Conservation (phyloP, 2,888 invertebrate species). For the Drosophila tripunctata region DNA sequence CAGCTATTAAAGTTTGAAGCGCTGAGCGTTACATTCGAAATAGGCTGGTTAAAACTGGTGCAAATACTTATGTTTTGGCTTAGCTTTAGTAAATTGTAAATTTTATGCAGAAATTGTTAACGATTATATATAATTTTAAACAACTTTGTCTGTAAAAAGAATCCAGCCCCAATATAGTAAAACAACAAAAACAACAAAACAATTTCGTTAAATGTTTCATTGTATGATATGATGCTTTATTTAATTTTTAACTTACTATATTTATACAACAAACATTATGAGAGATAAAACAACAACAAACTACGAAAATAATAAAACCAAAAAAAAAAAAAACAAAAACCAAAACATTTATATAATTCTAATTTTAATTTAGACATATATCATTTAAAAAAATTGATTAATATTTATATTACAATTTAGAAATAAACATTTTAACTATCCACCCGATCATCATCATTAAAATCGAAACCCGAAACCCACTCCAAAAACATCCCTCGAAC, state of each 20-base stretch:
- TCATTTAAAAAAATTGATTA: constrained; percentile 51
- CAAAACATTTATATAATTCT: constrained; percentile 69
- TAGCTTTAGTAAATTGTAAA: constrained; percentile 69
- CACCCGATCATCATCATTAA: constrained; percentile 24
- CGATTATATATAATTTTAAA: constrained; percentile 53
- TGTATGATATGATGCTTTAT: constrained; percentile 73
- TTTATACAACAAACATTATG: constrained; percentile 62
- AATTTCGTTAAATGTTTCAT: constrained; percentile 83
- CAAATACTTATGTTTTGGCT: constrained; percentile 58
- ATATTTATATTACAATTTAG: constrained; percentile 21
- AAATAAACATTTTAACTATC: constrained; percentile 47
- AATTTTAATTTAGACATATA: constrained; percentile 76
- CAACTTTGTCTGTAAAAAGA: constrained; percentile 71
- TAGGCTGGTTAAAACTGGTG: constrained; percentile 45
- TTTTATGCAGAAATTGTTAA: constrained; percentile 63
- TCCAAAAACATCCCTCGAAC: constrained; percentile 22
- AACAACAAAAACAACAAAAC: constrained; percentile 49
- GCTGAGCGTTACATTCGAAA: constrained; percentile 63
- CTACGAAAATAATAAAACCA: constrained; percentile 68
- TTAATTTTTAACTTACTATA: constrained; percentile 69
- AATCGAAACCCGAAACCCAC: background rate
- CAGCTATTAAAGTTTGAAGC: constrained; percentile 73
- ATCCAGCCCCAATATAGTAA: constrained; percentile 55
- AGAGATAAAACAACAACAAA: constrained; percentile 42
- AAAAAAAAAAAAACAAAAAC: constrained; percentile 69